Conservation (phyloP, 2,797 vertebrate genomes). For the Fratercula arctica region DNA sequence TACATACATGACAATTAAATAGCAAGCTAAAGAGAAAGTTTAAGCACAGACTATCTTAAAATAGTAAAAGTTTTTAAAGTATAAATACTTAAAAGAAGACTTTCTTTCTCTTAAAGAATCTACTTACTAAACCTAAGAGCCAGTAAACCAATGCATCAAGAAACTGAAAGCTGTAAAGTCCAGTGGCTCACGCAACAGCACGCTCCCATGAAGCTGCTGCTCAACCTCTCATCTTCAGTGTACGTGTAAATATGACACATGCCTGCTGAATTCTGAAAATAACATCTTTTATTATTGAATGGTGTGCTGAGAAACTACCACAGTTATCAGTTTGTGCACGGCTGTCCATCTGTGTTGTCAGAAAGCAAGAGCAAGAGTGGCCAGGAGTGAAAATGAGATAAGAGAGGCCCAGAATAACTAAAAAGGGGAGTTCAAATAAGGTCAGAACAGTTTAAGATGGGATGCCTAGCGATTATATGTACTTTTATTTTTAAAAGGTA, state of each 20-base stretch:
- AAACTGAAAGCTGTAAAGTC: conserved; percentile 32
- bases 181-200: not conserved
- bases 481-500: not conserved
- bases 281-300: conserved; percentile 50
- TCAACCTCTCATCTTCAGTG: not conserved
- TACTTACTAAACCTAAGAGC: conserved; percentile 33
- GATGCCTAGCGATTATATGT: conserved; percentile 6
- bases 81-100: not conserved
- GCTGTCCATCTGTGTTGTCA: conserved; percentile 68
- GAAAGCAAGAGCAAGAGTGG: conserved; percentile 60
- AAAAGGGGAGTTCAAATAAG: conserved; percentile 60
- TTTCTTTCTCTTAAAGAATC: not conserved
- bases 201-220: not conserved
- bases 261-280: conserved; percentile 40
- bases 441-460: conserved; percentile 23
- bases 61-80: not conserved
- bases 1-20: not conserved
- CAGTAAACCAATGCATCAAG: conserved; percentile 17
- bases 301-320: conserved; percentile 55
- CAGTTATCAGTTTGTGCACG: conserved; percentile 69
- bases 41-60: not conserved
- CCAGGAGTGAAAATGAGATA: conserved; percentile 68
- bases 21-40: not conserved
- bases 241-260: not conserved
- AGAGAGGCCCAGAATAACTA: conserved; percentile 53